Evolutionary conservation across 2,113 vertebrate genomes (phyloP), one percentile per base, ranked within the genome.

Genomic region (Chionodraco myersi): DNA sequence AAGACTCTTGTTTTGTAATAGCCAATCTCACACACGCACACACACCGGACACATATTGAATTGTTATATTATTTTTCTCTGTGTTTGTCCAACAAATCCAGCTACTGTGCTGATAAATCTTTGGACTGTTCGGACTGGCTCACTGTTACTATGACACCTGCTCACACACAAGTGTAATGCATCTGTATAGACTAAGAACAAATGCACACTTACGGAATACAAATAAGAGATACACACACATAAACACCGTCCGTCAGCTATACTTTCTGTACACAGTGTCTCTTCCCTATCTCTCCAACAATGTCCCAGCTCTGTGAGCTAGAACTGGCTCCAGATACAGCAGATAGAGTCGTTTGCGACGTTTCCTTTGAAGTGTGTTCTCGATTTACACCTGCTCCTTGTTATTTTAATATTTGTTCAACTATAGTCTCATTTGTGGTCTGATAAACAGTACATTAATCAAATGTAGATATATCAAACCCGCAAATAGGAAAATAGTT

Each of bases 1-100:
- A 71, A 57, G 36, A 66, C 56, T 48, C 48, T 30, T 77, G 21
- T 72, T 85, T 83, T 86, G 58, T 79, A 83, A 59, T 64, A 41
- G 75, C 53, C 56, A 23, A 8, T 23, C 26, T 1, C 16, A 72
- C 26, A 30, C 23, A 51, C 15, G 15, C 62, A 26, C 70, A 75
- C 44, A 41, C 30, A 77, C 45, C 26, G 53, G 54, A 72, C 59
- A 58, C 23, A 57, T 57, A 57, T n/a, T 7, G 10, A 60, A 56
- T 26, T 59, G 21, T 69, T 68, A 53, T 74, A 72, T 70, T 67
- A 53, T 67, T 78, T 51, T 65, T 59, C 3, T 10, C 18, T 14
- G 41, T 61, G 21, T 77, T 47, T 82, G 30, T 63, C 45, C 49
- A 51, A 47, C 45, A 65, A 65, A 60, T 48, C 54, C 12, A 52